Percentiles rank a stretch among this genome's conserved stretches.
Evolutionary conservation across 2,113 vertebrate genomes (phyloP).

Genomic region (Agapornis roseicollis): DNA sequence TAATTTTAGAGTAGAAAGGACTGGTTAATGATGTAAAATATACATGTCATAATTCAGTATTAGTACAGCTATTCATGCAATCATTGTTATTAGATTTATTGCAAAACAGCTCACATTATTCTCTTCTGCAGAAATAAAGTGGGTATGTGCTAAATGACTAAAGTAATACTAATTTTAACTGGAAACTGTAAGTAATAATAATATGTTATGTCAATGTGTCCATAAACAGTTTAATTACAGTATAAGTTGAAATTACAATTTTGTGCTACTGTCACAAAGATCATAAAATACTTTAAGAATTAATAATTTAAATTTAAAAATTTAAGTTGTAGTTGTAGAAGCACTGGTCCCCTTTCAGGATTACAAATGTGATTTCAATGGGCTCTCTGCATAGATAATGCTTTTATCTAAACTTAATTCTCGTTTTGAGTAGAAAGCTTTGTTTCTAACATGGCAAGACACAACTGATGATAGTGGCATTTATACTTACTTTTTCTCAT

Average conservation of each 20-base stretch:
- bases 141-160: not conserved
- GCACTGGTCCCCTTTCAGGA: rapidly evolving
- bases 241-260: not conserved
- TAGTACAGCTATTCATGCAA: slow-evolving; percentile 1
- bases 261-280: not conserved
- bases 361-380: not conserved
- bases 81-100: slow-evolving; percentile 12
- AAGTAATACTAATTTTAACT: not conserved
- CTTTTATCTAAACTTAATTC: not conserved
- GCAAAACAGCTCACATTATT: not conserved
- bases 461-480: not conserved
- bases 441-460: not conserved
- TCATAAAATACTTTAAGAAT: not conserved
- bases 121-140: not conserved
- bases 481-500: not conserved
- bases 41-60: slow-evolving; percentile 5
- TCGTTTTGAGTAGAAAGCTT: not conserved
- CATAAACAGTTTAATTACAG: not conserved
- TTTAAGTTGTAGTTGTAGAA: not conserved
- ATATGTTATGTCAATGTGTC: not conserved
- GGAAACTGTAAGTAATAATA: not conserved
- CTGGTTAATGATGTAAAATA: slow-evolving; percentile 43
- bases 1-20: slow-evolving; percentile 35
- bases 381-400: not conserved
- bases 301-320: not conserved